Evolutionary conservation across 1,140 invertebrate species (phyloP).

Genomic region (Eufriesea mexicana): DNA sequence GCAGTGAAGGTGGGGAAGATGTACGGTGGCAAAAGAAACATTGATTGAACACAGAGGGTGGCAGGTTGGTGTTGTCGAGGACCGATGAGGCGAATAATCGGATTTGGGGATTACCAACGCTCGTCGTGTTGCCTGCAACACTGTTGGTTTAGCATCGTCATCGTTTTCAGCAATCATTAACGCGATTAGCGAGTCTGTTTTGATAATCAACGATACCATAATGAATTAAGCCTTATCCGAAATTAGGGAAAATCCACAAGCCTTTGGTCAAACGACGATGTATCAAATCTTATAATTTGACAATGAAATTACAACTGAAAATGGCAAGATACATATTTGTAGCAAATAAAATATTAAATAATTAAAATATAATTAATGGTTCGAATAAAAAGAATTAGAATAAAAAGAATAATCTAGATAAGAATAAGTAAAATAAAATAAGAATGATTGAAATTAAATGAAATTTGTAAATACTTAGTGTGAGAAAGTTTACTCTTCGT

Average conservation of each 20-base stretch:
- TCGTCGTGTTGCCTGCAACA: constrained; percentile 56
- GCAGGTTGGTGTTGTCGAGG: constrained; percentile 74
- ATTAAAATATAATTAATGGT: too few species aligned
- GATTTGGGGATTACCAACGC: constrained; percentile 78
- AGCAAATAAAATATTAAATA: too few species aligned
- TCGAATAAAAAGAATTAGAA: too few species aligned
- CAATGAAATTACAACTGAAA: too few species aligned
- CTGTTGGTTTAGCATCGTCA: constrained; percentile 53
- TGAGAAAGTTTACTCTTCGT: too few species aligned
- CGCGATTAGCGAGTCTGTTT: constrained; percentile 52
- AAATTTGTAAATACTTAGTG: too few species aligned
- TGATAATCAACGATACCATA: constrained; percentile 7
- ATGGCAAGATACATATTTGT: too few species aligned
- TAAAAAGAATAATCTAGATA: too few species aligned
- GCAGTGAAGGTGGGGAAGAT: constrained; percentile 22
- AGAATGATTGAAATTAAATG: too few species aligned
- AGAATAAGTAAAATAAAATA: too few species aligned
- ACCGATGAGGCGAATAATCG: constrained; percentile 81
- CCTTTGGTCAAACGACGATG: too few species aligned
- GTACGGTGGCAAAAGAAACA: constrained; percentile 65
- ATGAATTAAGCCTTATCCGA: background rate
- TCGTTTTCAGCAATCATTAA: constrained; percentile 66
- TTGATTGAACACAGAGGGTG: constrained; percentile 71
- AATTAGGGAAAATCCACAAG: background rate
- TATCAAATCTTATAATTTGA: too few species aligned